A percentile compares a stretch with the other conserved stretches of the same genome.
Evolutionary conservation across 1,140 invertebrate species (phyloP).

Genomic region (Drosophila sturtevanti): DNA sequence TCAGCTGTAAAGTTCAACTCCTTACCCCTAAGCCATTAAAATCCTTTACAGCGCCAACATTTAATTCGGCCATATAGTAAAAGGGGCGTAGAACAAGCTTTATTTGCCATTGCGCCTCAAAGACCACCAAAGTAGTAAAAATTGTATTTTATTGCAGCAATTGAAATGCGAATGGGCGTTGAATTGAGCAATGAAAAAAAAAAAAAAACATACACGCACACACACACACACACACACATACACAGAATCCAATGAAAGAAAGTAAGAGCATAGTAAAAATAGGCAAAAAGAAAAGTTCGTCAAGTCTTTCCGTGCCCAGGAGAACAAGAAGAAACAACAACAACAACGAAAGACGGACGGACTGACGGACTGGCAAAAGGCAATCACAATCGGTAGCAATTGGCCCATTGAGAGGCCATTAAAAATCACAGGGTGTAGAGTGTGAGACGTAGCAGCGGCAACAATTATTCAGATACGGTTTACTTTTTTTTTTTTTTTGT

Average conservation of each 20-base stretch:
- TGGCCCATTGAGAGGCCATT: slow-evolving; percentile 49
- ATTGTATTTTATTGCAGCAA: slow-evolving; percentile 73
- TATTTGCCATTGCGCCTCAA: slow-evolving; percentile 49
- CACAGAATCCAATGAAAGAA: slow-evolving; percentile 9
- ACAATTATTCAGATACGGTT: slow-evolving; percentile 74
- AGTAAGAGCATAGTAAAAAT: slow-evolving; percentile 20
- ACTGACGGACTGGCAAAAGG: slow-evolving; percentile 1
- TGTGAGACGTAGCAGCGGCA: slow-evolving; percentile 43
- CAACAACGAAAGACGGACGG: neutral
- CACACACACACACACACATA: too few relatives aligned
- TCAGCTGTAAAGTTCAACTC: slow-evolving; percentile 29
- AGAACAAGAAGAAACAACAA: slow-evolving; percentile 14
- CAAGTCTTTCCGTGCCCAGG: neutral
- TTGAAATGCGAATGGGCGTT: slow-evolving; percentile 78
- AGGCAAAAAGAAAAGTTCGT: slow-evolving; percentile 7
- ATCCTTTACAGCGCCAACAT: slow-evolving; percentile 42
- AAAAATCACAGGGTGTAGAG: slow-evolving; percentile 20
- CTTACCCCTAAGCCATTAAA: slow-evolving; percentile 28
- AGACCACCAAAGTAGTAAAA: slow-evolving; percentile 71
- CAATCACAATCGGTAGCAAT: slow-evolving; percentile 41
- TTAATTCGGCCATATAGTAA: slow-evolving; percentile 54
- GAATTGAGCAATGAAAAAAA: slow-evolving; percentile 74
- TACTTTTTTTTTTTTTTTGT: neutral
- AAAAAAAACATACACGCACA: slow-evolving; percentile 37
- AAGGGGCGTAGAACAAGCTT: slow-evolving; percentile 37